Percentiles rank a stretch among this genome's conserved stretches.
Evolutionary conservation across 1,140 invertebrate genomes (phyloP).

Genomic region (Neodiprion fabricii): DNA sequence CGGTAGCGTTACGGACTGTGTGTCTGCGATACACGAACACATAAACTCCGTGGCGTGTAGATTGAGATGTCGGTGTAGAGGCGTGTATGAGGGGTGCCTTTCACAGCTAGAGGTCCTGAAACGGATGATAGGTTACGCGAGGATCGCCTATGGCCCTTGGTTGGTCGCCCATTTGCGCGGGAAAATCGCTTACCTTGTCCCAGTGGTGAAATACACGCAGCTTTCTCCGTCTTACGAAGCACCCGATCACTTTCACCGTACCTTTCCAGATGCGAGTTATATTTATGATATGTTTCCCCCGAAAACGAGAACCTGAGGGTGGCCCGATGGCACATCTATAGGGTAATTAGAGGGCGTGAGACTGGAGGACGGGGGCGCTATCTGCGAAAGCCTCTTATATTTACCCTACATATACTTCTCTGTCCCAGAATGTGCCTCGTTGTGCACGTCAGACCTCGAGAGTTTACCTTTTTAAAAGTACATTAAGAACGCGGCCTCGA

Average conservation of each 20-base stretch:
- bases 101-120: neutral
- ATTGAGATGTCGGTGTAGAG: too few relatives aligned
- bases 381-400: constrained; percentile 30
- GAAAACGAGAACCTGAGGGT: constrained; percentile 32
- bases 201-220: too few relatives aligned
- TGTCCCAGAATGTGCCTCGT: constrained; percentile 42
- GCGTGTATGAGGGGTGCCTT: neutral
- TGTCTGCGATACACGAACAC: too few relatives aligned
- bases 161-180: too few relatives aligned
- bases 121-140: too few relatives aligned
- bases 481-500: constrained; percentile 41
- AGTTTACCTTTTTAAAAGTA: constrained; percentile 46
- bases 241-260: neutral
- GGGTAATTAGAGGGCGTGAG: constrained; percentile 62
- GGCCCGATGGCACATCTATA: constrained; percentile 39
- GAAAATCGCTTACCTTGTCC: too few relatives aligned
- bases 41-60: too few relatives aligned
- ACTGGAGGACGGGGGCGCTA: constrained; percentile 38
- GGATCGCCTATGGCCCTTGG: too few relatives aligned
- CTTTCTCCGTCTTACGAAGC: neutral
- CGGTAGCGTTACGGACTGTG: too few relatives aligned
- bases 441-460: constrained; percentile 21
- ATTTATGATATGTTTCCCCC: constrained; percentile 53
- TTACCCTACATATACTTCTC: constrained; percentile 40
- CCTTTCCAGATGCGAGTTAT: constrained; percentile 48